Percentiles rank a stretch among this genome's conserved stretches.
These are phyloP conservation scores for Choreutis nemorana DNA, from an alignment of 2,888 invertebrate species.

Conservation along the genomic window DNA sequence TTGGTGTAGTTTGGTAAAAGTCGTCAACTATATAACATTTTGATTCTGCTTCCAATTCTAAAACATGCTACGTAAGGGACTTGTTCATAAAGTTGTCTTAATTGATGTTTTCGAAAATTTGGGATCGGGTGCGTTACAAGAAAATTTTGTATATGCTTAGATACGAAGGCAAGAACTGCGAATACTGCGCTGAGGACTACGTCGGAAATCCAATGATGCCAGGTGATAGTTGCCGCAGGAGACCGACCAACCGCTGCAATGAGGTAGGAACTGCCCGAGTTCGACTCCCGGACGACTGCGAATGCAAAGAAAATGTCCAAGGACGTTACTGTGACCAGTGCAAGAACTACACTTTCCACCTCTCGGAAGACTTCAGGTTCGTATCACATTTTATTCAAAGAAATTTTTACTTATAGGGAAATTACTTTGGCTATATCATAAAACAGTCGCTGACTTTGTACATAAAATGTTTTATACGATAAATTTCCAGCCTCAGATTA, in stretches of 20 bases:
- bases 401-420: too few relatives aligned
- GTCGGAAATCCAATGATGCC: slow-evolving; percentile 80
- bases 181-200: slow-evolving; percentile 80
- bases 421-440: not conserved
- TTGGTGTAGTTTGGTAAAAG: too few relatives aligned
- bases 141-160: slow-evolving; percentile 19
- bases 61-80: too few relatives aligned
- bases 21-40: too few relatives aligned
- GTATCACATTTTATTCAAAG: slow-evolving; percentile 3
- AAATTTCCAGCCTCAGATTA: too few relatives aligned
- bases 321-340: slow-evolving; percentile 90
- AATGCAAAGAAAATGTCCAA: slow-evolving; percentile 68
- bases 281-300: slow-evolving; percentile 39
- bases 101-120: too few relatives aligned
- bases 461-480: too few relatives aligned
- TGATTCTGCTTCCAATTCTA: too few relatives aligned
- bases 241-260: slow-evolving; percentile 69
- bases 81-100: too few relatives aligned
- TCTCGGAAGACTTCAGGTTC: slow-evolving; percentile 72
- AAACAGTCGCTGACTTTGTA: too few relatives aligned
- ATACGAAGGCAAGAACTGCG: slow-evolving; percentile 77
- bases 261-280: slow-evolving; percentile 71
- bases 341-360: slow-evolving; percentile 82
- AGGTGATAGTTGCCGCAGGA: slow-evolving; percentile 75
- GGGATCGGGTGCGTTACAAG: too few relatives aligned